These are phyloP conservation scores for Origma solitaria DNA, from an alignment of 2,113 vertebrate genomes.

Conservation along the genomic window DNA sequence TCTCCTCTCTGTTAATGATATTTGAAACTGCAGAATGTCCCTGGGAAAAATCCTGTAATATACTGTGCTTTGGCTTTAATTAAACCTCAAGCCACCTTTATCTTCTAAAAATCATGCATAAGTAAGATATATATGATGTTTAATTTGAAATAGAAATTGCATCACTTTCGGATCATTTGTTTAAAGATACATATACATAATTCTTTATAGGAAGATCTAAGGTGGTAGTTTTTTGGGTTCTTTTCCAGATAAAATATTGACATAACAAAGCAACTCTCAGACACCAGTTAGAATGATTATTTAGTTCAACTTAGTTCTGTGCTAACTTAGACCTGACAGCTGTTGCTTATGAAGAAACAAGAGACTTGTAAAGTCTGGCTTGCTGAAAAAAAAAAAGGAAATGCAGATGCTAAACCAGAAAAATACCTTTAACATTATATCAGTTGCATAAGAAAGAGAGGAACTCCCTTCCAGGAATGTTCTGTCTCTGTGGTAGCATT, in stretches of 20 bases:
- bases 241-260: neutral
- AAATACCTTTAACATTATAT: neutral
- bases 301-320: neutral
- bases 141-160: neutral
- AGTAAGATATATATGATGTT: neutral
- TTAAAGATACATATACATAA: neutral
- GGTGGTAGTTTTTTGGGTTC: neutral
- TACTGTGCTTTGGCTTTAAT: neutral
- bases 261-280: neutral
- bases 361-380: neutral
- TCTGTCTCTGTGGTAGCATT: neutral
- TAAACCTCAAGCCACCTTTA: neutral
- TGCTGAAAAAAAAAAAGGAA: neutral
- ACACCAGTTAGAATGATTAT: neutral
- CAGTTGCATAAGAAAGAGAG: neutral
- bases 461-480: slow-evolving; percentile 8
- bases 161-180: neutral
- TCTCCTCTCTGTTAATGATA: neutral
- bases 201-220: neutral
- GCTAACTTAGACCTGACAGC: neutral
- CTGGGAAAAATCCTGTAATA: neutral
- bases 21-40: neutral
- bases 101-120: neutral
- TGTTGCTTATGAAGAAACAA: neutral
- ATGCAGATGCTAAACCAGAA: neutral